These are phyloP conservation scores for Fratercula arctica DNA, from an alignment of 2,797 vertebrate species.

Conservation along the genomic window DNA sequence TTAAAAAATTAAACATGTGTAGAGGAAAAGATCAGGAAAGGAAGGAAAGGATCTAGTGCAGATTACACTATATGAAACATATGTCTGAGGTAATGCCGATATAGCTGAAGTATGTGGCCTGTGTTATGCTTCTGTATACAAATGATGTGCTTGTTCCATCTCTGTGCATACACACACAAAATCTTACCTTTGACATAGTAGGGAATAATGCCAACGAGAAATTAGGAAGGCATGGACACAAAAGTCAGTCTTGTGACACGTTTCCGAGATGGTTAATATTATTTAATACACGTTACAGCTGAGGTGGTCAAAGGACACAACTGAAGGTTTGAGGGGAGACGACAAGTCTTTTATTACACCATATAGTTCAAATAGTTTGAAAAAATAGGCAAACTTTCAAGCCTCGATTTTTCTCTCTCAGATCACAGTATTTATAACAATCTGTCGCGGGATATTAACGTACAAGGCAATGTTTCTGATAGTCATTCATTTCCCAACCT, in stretches of 20 bases:
- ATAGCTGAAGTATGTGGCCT: not conserved
- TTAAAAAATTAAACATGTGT: slow-evolving; percentile 6
- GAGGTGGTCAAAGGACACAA: not conserved
- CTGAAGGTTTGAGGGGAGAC: not conserved
- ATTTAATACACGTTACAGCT: not conserved
- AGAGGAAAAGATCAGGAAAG: slow-evolving; percentile 13
- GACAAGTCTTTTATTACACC: not conserved
- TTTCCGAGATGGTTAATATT: not conserved
- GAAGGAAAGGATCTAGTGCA: slow-evolving; percentile 41
- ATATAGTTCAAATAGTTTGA: not conserved
- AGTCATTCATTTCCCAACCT: not conserved
- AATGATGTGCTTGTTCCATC: not conserved
- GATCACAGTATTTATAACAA: slow-evolving; percentile 14
- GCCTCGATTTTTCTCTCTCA: not conserved
- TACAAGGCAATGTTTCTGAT: not conserved
- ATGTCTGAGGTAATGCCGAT: slow-evolving; percentile 45
- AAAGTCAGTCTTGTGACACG: not conserved
- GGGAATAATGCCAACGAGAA: not conserved
- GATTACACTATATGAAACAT: slow-evolving; percentile 8
- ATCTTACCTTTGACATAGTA: not conserved
- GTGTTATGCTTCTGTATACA: not conserved
- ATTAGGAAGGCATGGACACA: slow-evolving; percentile 32
- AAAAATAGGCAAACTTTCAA: slow-evolving; percentile 23
- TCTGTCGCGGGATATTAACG: slow-evolving; percentile 14
- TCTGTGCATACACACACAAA: not conserved